Evolutionary conservation across 2,888 invertebrate genomes (phyloP).

Genomic region (Agriopis marginaria): DNA sequence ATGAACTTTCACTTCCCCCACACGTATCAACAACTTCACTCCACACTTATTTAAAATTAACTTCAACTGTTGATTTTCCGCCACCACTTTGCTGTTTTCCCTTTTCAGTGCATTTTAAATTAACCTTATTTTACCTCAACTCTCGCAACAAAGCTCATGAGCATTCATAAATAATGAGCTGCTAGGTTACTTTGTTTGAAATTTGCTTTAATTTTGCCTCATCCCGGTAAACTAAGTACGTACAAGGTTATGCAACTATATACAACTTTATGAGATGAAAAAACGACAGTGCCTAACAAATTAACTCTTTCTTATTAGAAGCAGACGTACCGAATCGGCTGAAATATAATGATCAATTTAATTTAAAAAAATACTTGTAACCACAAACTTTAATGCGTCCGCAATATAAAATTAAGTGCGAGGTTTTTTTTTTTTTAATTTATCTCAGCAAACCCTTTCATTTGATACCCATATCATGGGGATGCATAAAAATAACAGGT

Average conservation of each 20-base stretch:
- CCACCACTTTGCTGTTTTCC: constrained; percentile 28
- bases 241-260: background rate
- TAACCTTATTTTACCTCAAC: constrained; percentile 35
- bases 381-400: no score
- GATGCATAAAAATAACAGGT: no score
- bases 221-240: constrained; percentile 26
- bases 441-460: no score
- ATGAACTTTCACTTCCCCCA: background rate
- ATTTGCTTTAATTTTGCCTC: constrained; percentile 43
- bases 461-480: no score
- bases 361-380: no score
- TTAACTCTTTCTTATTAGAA: no score
- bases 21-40: constrained; percentile 11
- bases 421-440: no score
- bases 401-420: no score
- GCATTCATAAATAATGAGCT: constrained; percentile 43
- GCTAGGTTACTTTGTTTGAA: constrained; percentile 42
- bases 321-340: no score
- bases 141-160: constrained; percentile 39
- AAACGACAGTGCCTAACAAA: no score
- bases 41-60: constrained; percentile 15
- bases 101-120: constrained; percentile 38
- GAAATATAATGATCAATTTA: no score
- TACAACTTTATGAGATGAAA: no score
- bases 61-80: constrained; percentile 22